Conservation (phyloP, 2,113 vertebrate genomes). For the Bubo scandiacus region DNA sequence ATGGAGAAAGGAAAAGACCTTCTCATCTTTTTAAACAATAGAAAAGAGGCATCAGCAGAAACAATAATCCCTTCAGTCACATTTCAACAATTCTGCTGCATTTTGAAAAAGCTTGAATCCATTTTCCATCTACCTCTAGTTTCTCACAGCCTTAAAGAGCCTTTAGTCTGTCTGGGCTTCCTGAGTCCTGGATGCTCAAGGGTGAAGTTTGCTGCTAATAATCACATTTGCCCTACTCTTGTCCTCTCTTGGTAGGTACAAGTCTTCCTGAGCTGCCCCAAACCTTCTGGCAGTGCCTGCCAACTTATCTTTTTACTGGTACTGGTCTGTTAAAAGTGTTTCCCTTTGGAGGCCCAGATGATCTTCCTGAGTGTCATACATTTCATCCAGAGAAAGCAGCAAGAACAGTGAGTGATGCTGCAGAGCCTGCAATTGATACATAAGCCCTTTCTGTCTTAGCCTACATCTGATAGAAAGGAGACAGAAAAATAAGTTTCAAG, state of each 20-base stretch:
- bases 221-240: background rate
- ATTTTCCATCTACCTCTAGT: background rate
- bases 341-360: background rate
- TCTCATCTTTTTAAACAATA: background rate
- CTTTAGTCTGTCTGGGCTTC: background rate
- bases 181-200: background rate
- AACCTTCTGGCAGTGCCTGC: background rate
- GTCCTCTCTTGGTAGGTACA: background rate
- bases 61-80: background rate
- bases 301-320: background rate
- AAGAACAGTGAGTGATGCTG: background rate
- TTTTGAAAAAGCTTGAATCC: background rate
- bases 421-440: background rate
- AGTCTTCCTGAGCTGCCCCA: background rate
- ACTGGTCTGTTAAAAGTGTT: background rate
- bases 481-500: conserved; percentile 17
- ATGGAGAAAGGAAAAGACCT: background rate
- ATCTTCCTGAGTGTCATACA: background rate
- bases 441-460: background rate
- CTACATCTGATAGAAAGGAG: background rate
- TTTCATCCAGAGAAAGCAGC: background rate
- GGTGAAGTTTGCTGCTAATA: background rate
- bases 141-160: background rate
- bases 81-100: background rate
- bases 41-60: background rate